Base-by-base conservation (phyloP, 2,113 vertebrate species). In the Dromiciops gliroides region DNA sequence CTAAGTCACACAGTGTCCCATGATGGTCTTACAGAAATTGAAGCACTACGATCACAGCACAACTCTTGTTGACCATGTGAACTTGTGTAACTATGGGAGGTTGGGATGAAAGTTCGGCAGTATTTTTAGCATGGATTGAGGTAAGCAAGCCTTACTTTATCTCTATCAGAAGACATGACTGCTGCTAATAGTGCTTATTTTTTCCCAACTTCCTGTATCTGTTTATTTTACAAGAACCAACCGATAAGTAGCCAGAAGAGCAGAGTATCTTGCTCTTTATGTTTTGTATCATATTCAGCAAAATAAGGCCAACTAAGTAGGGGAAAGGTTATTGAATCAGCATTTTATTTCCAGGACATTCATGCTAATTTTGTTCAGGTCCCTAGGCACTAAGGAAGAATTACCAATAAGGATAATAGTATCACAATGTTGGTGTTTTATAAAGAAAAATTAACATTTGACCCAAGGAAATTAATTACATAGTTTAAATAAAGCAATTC, bases 181-280 rank as follows among this genome's bases (percentile, higher is more conserved):
- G 37, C 92, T 94, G 88, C 51, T 97, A 97, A 97, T 31, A 96
- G 94, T 89, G 60, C 51, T 92, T 93, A 95, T 96, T 95, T 96
- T 96, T 90, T 83, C 92, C 92, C 89, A 89, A 95, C 94, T 98
- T 98, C 98, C 98, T 98, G 96, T 95, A 93, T 94, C 48, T 98
- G 96, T 98, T 98, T 98, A 96, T 94, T 97, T 97, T 97, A 93
- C 67, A 93, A 97, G 95, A 95, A 96, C 50, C 83, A 93, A 97
- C 95, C 51, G 97, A 97, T 97, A 98, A 98, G 91, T 95, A 97
- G 90, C 95, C 94, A 51, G 94, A 98, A 97, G 95, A 19, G 94
- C 95, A 91, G 50, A 94, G 83, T 28, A 94, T 94, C 93, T 91
- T 94, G 92, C 53, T 91, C 96, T 93, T 49, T 44, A 52, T 56